Base-by-base conservation (phyloP, 2,113 vertebrate species). In the Chloebia gouldiae region DNA sequence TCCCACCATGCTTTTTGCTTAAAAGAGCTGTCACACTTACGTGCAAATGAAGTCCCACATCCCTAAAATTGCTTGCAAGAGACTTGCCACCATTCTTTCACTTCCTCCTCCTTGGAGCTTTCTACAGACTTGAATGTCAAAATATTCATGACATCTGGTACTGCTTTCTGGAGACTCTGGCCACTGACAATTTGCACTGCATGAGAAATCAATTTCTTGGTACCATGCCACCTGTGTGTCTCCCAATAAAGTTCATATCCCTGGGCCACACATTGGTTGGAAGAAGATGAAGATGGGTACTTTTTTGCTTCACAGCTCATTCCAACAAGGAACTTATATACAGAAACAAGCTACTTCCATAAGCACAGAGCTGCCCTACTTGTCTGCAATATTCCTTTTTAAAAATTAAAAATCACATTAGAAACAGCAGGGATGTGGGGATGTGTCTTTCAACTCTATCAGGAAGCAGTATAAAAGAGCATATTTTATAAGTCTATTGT, bases 31-130 rank as follows among this genome's bases (percentile, higher is more conserved):
- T 69, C 6, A 1, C 12, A 63, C 39, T 88, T 44, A 33, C 59
- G 60, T 79, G 70, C 70, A 91, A 86, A 95, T 49, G 45, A 72
- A 91, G 54, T 54, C 30, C 70, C 63, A 82, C 65, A 89, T 81
- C 86, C 85, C 70, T 93, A 90, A 95, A 93, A 79, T 1, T 80
- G n/a, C 49, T 73, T 69, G 25, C 57, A 77, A 87, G 47, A 88
- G 27, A 73, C 60, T 88, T 75, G 51, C 19, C 42, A 60, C 47
- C 5, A 0, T 81, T 86, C 65, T 95, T 96, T 71, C 95, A 86
- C 64, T 91, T 96, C 89, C 89, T 81, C 10, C 57, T 96, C 87
- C 89, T 84, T 33, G 20, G 81, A 81, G 53, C 9, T 88, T 90
- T 90, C 85, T 78, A 60, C 35, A 90, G 72, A 71, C 44, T 81